Evolutionary conservation across 2,797 vertebrate species (phyloP), one percentile per base, ranked within the genome.

Genomic region (Epinephelus coioides): DNA sequence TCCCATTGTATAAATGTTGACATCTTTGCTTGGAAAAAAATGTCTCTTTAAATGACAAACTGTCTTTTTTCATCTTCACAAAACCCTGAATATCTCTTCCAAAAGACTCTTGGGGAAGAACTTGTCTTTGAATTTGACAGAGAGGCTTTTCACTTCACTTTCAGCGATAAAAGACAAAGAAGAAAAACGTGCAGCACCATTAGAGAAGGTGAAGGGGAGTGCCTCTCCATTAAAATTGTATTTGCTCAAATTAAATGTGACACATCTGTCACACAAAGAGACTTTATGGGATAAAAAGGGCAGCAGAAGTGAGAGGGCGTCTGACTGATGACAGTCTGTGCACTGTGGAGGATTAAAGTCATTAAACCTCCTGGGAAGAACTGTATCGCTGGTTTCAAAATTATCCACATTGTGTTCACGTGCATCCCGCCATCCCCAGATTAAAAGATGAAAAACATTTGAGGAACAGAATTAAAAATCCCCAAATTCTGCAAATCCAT

Each of bases 291-390:
- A 38, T 15, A 27, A 70, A 61, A 46, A 0, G 12, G 30, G 81
- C 73, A 79, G 85, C 72, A 72, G 65, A 53, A 30, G 66, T 25
- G 64, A 59, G 65, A 65, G 76, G 76, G 55, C 70, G 38, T 74
- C 69, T 70, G 50, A 47, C 43, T 54, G 69, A n/a, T 21, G 47
- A 72, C n/a, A 57, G 61, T 44, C 40, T 73, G 86, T 85, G 83
- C 84, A 66, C 51, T 13, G 55, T 11, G 73, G 68, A 89, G 77
- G 84, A 70, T 75, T 69, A 69, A 62, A 63, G 72, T 71, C 81
- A 2, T 34, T 47, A 51, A 76, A 66, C 69, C 82, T 83, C 83
- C 66, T 2, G 38, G 83, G 79, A 84, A 79, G 76, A 84, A 81
- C 65, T 40, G 47, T 23, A 66, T 71, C 34, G 72, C 83, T 86